These are phyloP conservation scores for Ephialtes manifestator DNA, from an alignment of 2,888 invertebrate genomes.

Conservation along the genomic window DNA sequence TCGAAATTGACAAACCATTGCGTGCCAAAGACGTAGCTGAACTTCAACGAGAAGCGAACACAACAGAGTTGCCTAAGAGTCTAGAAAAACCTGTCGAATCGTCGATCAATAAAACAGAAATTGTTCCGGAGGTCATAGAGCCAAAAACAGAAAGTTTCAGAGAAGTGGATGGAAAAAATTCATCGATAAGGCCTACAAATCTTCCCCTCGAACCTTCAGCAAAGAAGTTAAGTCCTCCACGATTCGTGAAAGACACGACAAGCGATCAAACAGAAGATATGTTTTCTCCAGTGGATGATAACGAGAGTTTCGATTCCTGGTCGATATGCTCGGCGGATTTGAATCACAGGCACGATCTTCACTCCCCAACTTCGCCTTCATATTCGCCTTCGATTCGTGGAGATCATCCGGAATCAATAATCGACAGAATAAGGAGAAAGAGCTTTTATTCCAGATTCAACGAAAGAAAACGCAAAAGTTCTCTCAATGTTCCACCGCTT, in stretches of 20 bases:
- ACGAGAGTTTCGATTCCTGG: slow-evolving; percentile 89
- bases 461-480: slow-evolving; percentile 92
- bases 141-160: neutral
- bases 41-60: slow-evolving; percentile 71
- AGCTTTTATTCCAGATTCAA: slow-evolving; percentile 96
- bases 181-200: slow-evolving; percentile 35
- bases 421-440: slow-evolving; percentile 94
- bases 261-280: slow-evolving; percentile 68
- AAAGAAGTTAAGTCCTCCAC: slow-evolving; percentile 8
- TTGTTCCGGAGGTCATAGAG: neutral
- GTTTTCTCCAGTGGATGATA: slow-evolving; percentile 89
- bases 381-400: slow-evolving; percentile 76
- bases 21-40: slow-evolving; percentile 74
- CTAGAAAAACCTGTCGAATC: slow-evolving; percentile 53
- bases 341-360: slow-evolving; percentile 79
- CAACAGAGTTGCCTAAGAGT: slow-evolving; percentile 41
- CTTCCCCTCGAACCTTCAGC: slow-evolving; percentile 24
- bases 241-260: slow-evolving; percentile 14
- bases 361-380: slow-evolving; percentile 86
- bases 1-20: slow-evolving; percentile 76
- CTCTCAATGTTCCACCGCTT: slow-evolving; percentile 88
- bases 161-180: neutral
- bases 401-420: slow-evolving; percentile 89
- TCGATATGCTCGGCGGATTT: slow-evolving; percentile 88
- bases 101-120: neutral